A percentile compares a stretch with the other conserved stretches of the same genome.
These are phyloP conservation scores for Cataglyphis hispanica DNA, from an alignment of 1,140 invertebrate genomes.

Conservation along the genomic window DNA sequence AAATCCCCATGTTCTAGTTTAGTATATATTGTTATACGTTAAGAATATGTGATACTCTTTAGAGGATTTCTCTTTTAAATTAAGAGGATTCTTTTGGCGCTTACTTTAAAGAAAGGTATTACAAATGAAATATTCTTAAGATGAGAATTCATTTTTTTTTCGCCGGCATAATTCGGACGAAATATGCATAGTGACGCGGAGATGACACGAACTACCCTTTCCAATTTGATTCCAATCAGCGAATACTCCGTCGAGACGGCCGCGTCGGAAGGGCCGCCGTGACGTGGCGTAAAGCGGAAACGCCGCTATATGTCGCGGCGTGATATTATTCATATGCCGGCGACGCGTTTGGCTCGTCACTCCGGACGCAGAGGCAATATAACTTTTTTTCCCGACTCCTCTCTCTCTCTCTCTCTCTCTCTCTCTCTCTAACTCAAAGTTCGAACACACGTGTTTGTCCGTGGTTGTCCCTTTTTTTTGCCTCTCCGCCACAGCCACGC, in stretches of 20 bases:
- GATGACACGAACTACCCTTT: conserved; percentile 69
- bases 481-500: conserved; percentile 15
- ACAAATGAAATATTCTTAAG: too few relatives aligned
- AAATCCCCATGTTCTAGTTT: too few relatives aligned
- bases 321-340: conserved; percentile 82
- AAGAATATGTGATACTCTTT: too few relatives aligned
- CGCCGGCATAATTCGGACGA: conserved; percentile 54
- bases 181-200: conserved; percentile 64
- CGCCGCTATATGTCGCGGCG: conserved; percentile 63
- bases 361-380: conserved; percentile 78
- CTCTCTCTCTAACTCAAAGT: not conserved
- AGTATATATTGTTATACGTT: too few relatives aligned
- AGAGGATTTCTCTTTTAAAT: too few relatives aligned
- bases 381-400: conserved; percentile 72
- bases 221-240: conserved; percentile 83
- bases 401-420: too few relatives aligned
- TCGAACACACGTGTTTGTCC: conserved; percentile 31
- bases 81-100: too few relatives aligned
- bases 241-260: conserved; percentile 69
- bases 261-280: conserved; percentile 47
- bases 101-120: too few relatives aligned
- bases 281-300: conserved; percentile 60
- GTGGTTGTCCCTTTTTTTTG: conserved; percentile 27
- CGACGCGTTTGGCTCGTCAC: conserved; percentile 75
- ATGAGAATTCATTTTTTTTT: too few relatives aligned